These are phyloP conservation scores for Coboldia fuscipes DNA, from an alignment of 1,140 invertebrate genomes.

Conservation along the genomic window DNA sequence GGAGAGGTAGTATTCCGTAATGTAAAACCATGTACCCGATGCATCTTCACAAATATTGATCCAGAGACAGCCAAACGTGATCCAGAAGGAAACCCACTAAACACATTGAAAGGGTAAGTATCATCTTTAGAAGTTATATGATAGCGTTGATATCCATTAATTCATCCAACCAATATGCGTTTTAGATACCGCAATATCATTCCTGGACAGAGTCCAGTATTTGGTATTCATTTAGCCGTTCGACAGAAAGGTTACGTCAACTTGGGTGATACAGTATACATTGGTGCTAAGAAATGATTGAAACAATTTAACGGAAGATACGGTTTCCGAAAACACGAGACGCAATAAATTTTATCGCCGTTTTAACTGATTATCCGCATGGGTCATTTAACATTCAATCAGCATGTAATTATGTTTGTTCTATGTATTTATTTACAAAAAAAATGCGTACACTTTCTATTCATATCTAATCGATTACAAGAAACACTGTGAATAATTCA, in stretches of 20 bases:
- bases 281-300: no score
- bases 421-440: no score
- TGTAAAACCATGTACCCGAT: constrained; percentile 39
- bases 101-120: constrained; percentile 21
- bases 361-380: no score
- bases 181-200: constrained; percentile 13
- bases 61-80: constrained; percentile 26
- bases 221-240: constrained; percentile 17
- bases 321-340: no score
- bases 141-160: neutral
- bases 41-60: constrained; percentile 32
- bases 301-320: no score
- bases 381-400: no score
- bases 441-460: no score
- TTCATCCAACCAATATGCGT: neutral
- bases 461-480: no score
- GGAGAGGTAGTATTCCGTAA: constrained; percentile 33
- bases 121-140: neutral
- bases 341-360: no score
- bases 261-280: constrained; percentile 13
- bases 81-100: constrained; percentile 28
- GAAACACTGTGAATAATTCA: no score
- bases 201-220: constrained; percentile 11
- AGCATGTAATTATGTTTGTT: no score
- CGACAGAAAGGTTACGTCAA: constrained; percentile 10